A percentile compares a stretch with the other conserved stretches of the same genome.
phyloP scores from a whole-genome alignment of 2,113 vertebrate species.

The Ameiurus melas region DNA sequence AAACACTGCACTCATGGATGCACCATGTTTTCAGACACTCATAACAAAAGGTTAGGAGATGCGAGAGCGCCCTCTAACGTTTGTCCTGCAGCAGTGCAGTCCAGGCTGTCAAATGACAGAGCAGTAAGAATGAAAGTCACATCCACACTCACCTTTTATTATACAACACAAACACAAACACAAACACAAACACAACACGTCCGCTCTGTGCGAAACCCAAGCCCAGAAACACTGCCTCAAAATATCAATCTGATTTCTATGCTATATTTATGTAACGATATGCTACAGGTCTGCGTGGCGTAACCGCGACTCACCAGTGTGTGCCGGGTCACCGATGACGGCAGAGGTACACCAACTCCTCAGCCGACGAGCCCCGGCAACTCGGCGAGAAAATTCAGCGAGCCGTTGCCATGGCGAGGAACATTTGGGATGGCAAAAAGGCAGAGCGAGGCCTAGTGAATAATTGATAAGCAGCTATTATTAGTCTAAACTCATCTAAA shows the following conservation, averaged over 20 bases:
- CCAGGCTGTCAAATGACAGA: background rate
- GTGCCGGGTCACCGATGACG: background rate
- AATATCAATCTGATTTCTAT: background rate
- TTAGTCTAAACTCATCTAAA: slow-evolving; percentile 63
- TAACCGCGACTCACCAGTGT: background rate
- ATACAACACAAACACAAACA: background rate
- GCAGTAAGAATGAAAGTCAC: background rate
- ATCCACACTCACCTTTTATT: background rate
- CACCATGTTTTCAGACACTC: background rate
- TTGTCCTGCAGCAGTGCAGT: background rate
- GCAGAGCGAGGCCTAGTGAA: slow-evolving; percentile 63
- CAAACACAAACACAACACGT: too few species aligned
- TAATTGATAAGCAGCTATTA: slow-evolving; percentile 72
- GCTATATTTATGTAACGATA: background rate
- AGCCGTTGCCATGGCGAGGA: slow-evolving; percentile 73
- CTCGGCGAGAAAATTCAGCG: slow-evolving; percentile 54
- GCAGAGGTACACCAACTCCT: background rate
- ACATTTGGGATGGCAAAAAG: slow-evolving; percentile 61
- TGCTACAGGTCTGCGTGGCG: background rate
- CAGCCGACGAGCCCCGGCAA: slow-evolving; percentile 56
- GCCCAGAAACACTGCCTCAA: background rate
- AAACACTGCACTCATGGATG: background rate
- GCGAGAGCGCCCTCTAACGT: slow-evolving; percentile 64
- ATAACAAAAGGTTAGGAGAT: slow-evolving; percentile 16
- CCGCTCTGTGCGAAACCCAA: background rate